A percentile compares a stretch with the other conserved stretches of the same genome.
phyloP scores from a whole-genome alignment of 2,888 invertebrate genomes.

The Rhimphoctona megacephalus region DNA sequence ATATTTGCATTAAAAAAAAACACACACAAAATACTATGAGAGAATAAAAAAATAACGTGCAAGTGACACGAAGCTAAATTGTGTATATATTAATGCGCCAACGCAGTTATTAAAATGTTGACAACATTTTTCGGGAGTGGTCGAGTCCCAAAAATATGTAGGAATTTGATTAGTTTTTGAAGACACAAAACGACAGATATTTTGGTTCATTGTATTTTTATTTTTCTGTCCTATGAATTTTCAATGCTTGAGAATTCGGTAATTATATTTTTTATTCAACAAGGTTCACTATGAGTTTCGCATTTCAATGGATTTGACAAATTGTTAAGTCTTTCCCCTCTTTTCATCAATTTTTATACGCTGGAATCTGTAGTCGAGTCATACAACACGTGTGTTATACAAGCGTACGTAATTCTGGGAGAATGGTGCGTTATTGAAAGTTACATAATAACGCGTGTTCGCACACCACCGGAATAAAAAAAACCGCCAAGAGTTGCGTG shows the following conservation, averaged over 20 bases:
- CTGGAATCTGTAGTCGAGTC: neutral
- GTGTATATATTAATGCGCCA: neutral
- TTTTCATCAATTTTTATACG: neutral
- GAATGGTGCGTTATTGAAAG: conserved; percentile 60
- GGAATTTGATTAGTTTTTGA: neutral
- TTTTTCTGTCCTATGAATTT: neutral
- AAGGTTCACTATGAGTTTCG: conserved; percentile 48
- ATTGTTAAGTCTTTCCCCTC: neutral
- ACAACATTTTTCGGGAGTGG: no score
- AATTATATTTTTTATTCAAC: conserved; percentile 18
- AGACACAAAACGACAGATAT: neutral
- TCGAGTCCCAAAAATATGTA: neutral
- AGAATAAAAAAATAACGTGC: neutral
- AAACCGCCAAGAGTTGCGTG: conserved; percentile 50
- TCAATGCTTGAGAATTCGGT: neutral
- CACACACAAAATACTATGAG: neutral
- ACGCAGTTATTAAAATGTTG: neutral
- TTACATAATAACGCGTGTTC: conserved; percentile 54
- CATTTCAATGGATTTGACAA: conserved; percentile 40
- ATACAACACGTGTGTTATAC: conserved; percentile 55
- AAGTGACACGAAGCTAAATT: neutral
- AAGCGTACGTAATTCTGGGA: conserved; percentile 58
- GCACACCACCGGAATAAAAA: conserved; percentile 29
- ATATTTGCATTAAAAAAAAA: neutral
- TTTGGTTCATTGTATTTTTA: neutral